phyloP scores from a whole-genome alignment of 2,113 vertebrate species.

The Bagarius yarrelli region DNA sequence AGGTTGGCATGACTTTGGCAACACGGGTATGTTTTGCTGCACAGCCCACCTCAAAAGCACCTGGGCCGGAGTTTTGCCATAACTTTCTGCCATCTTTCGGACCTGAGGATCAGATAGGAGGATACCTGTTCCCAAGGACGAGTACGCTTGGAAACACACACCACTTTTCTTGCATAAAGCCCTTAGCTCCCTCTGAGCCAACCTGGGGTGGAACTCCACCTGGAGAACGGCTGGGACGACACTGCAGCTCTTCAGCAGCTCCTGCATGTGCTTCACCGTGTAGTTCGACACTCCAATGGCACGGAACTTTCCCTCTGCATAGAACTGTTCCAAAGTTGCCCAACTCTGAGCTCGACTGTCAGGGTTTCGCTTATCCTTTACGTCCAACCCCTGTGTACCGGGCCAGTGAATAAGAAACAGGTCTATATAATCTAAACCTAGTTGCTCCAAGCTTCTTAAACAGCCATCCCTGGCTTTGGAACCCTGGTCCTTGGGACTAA shows the following conservation, averaged over 20 bases:
- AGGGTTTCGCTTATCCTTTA: conserved; percentile 67
- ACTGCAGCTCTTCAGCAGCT: conserved; percentile 68
- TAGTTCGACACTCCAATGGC: conserved; percentile 83
- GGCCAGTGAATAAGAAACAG: conserved; percentile 84
- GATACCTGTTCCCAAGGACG: conserved; percentile 73
- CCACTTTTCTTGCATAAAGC: conserved; percentile 64
- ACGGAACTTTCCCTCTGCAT: conserved; percentile 69
- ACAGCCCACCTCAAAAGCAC: conserved; percentile 78
- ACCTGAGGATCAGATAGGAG: conserved; percentile 67
- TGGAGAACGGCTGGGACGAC: conserved; percentile 71
- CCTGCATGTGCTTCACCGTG: conserved; percentile 70
- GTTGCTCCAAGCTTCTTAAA: conserved; percentile 67
- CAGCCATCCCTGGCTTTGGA: conserved; percentile 63
- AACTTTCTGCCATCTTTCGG: conserved; percentile 62
- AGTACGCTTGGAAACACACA: conserved; percentile 79
- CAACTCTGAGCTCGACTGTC: conserved; percentile 73
- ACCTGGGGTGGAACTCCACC: conserved; percentile 78
- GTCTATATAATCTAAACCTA: conserved; percentile 75
- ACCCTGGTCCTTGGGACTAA: conserved; percentile 75
- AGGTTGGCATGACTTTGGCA: conserved; percentile 75
- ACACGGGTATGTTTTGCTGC: conserved; percentile 72
- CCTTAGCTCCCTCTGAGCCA: conserved; percentile 71
- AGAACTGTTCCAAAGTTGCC: conserved; percentile 71
- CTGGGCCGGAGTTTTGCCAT: conserved; percentile 69
- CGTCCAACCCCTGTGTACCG: conserved; percentile 71